A percentile compares a stretch with the other conserved stretches of the same genome.
phyloP scores from a whole-genome alignment of 2,113 vertebrate genomes.

The Sinocyclocheilus rhinocerous region DNA sequence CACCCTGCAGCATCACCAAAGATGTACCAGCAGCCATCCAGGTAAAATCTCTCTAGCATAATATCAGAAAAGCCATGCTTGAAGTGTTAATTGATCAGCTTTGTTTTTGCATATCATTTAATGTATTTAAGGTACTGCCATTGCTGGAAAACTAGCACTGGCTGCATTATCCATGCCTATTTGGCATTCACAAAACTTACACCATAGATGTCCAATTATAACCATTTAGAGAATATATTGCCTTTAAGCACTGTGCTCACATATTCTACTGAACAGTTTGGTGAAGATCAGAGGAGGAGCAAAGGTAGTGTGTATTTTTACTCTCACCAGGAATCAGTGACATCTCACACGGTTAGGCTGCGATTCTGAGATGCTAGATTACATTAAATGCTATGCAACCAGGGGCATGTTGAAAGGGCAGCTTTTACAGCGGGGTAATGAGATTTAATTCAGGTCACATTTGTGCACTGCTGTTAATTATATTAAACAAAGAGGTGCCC shows the following conservation, averaged over 20 bases:
- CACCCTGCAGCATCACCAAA: constrained; percentile 79
- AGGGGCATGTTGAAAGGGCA: constrained; percentile 41
- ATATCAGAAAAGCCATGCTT: background rate
- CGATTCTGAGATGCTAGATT: constrained; percentile 43
- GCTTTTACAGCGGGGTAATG: constrained; percentile 48
- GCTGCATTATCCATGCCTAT: background rate
- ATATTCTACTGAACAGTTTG: background rate
- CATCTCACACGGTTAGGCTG: constrained; percentile 24
- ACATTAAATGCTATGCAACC: constrained; percentile 52
- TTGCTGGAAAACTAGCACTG: background rate
- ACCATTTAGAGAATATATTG: background rate
- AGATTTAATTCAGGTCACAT: constrained; percentile 57
- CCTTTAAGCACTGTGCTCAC: background rate
- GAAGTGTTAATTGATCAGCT: background rate
- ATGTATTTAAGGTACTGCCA: too few relatives aligned
- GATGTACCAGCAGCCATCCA: constrained; percentile 74
- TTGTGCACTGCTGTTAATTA: constrained; percentile 52
- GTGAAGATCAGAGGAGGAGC: background rate
- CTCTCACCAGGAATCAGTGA: constrained; percentile 14
- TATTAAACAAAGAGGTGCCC: constrained; percentile 56
- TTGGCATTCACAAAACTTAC: background rate
- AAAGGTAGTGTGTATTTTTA: background rate
- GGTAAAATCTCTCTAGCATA: constrained; percentile 67
- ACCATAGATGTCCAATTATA: background rate
- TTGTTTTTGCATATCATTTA: background rate